Conservation (phyloP, 1,140 invertebrate genomes). For the Phortica variegata region DNA sequence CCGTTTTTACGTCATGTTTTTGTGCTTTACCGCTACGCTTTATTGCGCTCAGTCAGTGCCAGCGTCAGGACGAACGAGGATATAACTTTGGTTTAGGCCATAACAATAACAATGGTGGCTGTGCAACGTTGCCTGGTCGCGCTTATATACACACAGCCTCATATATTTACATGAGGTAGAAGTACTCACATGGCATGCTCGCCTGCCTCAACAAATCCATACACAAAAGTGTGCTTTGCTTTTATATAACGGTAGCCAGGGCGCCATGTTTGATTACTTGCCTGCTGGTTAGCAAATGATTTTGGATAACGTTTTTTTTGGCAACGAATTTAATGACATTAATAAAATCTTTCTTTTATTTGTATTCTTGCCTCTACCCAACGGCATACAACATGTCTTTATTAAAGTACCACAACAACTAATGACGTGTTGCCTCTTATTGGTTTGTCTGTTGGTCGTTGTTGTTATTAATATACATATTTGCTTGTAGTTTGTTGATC, state of each 20-base stretch:
- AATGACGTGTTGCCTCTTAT: constrained; percentile 12
- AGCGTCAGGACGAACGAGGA: too few species aligned
- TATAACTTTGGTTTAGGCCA: too few species aligned
- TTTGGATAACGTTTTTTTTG: constrained; percentile 9
- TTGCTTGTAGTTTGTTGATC: too few species aligned
- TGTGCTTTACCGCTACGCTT: too few species aligned
- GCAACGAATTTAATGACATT: too few species aligned
- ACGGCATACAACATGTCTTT: background rate
- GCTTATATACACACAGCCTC: constrained; percentile 1
- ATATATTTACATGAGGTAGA: background rate
- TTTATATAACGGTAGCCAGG: constrained; percentile 19
- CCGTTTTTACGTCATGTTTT: constrained; percentile 35
- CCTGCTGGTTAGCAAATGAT: constrained; percentile 19
- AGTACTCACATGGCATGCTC: constrained; percentile 1
- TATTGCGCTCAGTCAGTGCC: too few species aligned
- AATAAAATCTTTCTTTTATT: too few species aligned
- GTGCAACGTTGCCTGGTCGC: too few species aligned
- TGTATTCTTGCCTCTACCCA: too few species aligned
- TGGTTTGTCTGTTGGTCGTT: background rate
- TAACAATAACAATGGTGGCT: constrained; percentile 28
- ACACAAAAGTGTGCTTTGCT: constrained; percentile 33
- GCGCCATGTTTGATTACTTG: constrained; percentile 18
- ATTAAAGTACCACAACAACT: too few species aligned
- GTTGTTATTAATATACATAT: too few species aligned
- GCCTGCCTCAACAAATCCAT: background rate